These are phyloP conservation scores for Hypercompe scribonia DNA, from an alignment of 2,888 invertebrate species.

Conservation along the genomic window DNA sequence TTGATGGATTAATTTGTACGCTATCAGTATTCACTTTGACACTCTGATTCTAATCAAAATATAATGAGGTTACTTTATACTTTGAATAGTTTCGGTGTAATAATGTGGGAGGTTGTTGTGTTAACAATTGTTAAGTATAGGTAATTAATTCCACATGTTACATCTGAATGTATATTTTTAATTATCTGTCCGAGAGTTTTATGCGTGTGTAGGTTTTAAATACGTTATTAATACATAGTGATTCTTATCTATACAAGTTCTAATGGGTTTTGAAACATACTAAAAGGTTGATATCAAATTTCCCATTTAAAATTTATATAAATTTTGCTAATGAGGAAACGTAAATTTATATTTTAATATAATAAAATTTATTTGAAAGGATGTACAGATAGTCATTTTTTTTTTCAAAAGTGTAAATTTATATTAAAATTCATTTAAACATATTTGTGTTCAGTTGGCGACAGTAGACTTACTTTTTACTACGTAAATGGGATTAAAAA, in stretches of 20 bases:
- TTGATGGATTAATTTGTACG: constrained; percentile 82
- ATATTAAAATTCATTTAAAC: too few species aligned
- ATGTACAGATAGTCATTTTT: too few species aligned
- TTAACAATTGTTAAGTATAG: constrained; percentile 36
- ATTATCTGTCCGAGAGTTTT: constrained; percentile 5
- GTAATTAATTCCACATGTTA: constrained; percentile 28
- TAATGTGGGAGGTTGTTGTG: constrained; percentile 40
- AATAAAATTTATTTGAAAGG: too few species aligned
- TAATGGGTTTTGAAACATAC: background rate
- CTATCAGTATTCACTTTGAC: constrained; percentile 52
- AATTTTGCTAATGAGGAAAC: background rate
- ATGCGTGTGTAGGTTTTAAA: constrained; percentile 11
- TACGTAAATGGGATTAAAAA: too few species aligned
- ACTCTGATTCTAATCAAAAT: constrained; percentile 64
- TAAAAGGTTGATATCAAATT: background rate
- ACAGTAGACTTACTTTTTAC: too few species aligned
- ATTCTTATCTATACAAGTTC: constrained; percentile 5
- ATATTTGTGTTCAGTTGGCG: too few species aligned
- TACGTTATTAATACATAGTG: constrained; percentile 5
- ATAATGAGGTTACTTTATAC: constrained; percentile 59
- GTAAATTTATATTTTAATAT: background rate
- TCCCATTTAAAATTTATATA: background rate
- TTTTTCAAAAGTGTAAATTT: too few species aligned
- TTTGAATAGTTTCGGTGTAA: constrained; percentile 36
- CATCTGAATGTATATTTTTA: constrained; percentile 11